phyloP scores from a whole-genome alignment of 1,140 invertebrate genomes.

The Microplitis demolitor region DNA sequence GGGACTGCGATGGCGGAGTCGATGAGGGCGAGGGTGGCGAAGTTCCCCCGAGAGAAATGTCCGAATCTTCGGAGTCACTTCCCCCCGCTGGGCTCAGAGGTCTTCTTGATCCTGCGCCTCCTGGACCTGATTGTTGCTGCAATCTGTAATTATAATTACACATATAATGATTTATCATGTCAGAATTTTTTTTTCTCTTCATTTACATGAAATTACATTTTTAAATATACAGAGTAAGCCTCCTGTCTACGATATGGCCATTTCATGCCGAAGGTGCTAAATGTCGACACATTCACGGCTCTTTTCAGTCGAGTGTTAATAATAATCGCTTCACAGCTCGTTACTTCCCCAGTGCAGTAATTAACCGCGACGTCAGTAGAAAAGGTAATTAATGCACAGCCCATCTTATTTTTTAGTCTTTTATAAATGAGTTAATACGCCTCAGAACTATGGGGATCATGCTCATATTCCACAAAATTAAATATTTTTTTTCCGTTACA shows the following conservation, averaged over 20 bases:
- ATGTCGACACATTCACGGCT: slow-evolving; percentile 5
- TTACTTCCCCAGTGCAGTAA: slow-evolving; percentile 16
- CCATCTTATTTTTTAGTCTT: slow-evolving; percentile 4
- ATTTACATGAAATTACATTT: too few relatives aligned
- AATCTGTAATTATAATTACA: slow-evolving; percentile 44
- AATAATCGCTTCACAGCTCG: slow-evolving; percentile 21
- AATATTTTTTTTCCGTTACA: too few relatives aligned
- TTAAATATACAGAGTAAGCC: too few relatives aligned
- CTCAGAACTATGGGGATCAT: too few relatives aligned
- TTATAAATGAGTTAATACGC: background rate
- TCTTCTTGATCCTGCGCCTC: slow-evolving; percentile 48
- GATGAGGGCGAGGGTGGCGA: slow-evolving; percentile 56
- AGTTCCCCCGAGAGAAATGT: slow-evolving; percentile 57
- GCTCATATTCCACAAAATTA: too few relatives aligned
- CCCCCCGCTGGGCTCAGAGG: slow-evolving; percentile 54
- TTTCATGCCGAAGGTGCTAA: slow-evolving; percentile 10
- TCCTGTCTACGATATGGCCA: background rate
- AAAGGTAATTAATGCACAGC: slow-evolving; percentile 14
- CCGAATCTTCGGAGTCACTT: slow-evolving; percentile 57
- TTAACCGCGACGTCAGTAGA: background rate
- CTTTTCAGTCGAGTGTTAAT: slow-evolving; percentile 14
- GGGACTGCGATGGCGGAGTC: slow-evolving; percentile 48
- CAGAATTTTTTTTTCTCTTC: too few relatives aligned
- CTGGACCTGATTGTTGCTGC: slow-evolving; percentile 57
- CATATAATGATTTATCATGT: too few relatives aligned